A percentile compares a stretch with the other conserved stretches of the same genome.
Evolutionary conservation across 2,888 invertebrate genomes (phyloP).

Genomic region (Minunthozetes semirufus): DNA sequence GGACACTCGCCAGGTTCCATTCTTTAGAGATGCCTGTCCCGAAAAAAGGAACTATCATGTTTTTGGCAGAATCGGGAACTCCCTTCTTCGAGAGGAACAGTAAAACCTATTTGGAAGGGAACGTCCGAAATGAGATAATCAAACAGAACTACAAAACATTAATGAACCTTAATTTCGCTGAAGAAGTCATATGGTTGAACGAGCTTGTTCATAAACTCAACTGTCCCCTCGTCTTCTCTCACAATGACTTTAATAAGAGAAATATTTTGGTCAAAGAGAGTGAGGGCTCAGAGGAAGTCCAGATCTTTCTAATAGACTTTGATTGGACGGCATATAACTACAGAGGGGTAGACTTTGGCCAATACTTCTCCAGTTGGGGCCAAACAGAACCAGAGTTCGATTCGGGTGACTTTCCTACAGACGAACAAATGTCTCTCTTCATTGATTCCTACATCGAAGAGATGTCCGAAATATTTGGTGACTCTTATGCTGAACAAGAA

Average conservation of each 20-base stretch:
- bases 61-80: neutral
- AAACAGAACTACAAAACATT: neutral
- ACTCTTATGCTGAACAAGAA: neutral
- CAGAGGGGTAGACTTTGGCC: conserved; percentile 24
- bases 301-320: conserved; percentile 28
- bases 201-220: neutral
- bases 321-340: conserved; percentile 16
- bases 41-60: neutral
- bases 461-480: neutral
- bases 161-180: neutral
- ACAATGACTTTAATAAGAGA: conserved; percentile 30
- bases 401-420: conserved; percentile 25
- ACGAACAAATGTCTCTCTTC: conserved; percentile 30
- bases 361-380: conserved; percentile 26
- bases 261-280: conserved; percentile 27
- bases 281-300: neutral
- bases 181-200: neutral
- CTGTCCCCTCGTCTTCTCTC: conserved; percentile 22
- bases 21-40: conserved; percentile 13
- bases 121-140: neutral
- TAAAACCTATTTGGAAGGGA: neutral
- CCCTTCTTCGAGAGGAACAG: neutral
- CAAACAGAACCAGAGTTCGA: conserved; percentile 29
- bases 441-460: conserved; percentile 27
- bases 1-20: conserved; percentile 16